Base-by-base conservation (phyloP, 2,797 vertebrate species). In the Diglossa cyanea region DNA sequence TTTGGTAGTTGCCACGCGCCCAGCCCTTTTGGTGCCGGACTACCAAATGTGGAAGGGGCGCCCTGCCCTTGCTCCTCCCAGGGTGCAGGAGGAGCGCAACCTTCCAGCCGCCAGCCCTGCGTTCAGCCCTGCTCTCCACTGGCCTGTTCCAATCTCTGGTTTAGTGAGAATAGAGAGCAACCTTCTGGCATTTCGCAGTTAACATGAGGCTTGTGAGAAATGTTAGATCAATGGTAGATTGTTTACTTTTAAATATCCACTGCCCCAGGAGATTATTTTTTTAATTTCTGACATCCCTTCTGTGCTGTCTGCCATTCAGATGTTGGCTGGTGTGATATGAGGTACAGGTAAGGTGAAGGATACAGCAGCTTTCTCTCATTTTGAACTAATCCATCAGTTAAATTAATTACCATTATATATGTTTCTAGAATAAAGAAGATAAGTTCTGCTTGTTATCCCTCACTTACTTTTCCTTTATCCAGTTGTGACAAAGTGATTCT, bases 101-200 rank as follows among this genome's bases (percentile, higher is more conserved):
- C 40, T 33, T 62, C 28, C 51, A 25, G 24, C 51, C 14, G 5
- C 3, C 5, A 30, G 50, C 35, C 4, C 11, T 3, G 17, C 8
- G 11, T 31, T 30, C 60, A 33, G 19, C 0, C 0, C 54, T 31
- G 65, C 53, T 75, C 37, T 13, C 33, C 7, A 0, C 30, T 54
- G 53, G 35, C 23, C 40, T 11, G 5, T 39, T 48, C 0, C 1
- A 16, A 39, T 48, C 18, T 13, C 13, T 21, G 42, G 24, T 50
- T 65, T 23, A 37, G 33, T 12, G 19, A 70, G 35, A 25, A 26
- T 1, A 11, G 60, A 37, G 58, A 84, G 9, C 26, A 77, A 7
- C 21, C 61, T 80, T 37, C 48, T 42, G 40, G 28, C 24, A 13
- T n/a, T 26, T 23, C 33, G 44, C 53, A 58, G 42, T 25, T 31